A percentile compares a stretch with the other conserved stretches of the same genome.
Conservation (phyloP, 2,797 vertebrate genomes). For the Clarias pachynema region DNA sequence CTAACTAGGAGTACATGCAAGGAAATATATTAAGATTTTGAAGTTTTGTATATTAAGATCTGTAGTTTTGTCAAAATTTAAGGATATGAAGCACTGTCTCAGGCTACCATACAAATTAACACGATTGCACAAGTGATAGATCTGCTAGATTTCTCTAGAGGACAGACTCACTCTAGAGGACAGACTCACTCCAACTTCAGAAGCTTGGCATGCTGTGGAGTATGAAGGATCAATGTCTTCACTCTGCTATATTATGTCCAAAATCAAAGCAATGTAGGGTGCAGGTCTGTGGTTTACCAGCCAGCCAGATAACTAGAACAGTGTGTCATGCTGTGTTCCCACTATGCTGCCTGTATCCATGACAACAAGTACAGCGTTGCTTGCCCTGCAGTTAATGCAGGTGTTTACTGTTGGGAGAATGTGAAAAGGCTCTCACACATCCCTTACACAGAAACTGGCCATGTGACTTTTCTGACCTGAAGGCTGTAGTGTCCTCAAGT, state of each 20-base stretch:
- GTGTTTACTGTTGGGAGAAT: constrained; percentile 40
- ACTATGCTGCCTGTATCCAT: constrained; percentile 33
- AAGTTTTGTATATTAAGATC: too few species aligned
- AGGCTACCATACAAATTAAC: neutral
- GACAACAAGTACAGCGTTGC: constrained; percentile 36
- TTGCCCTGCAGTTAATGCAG: constrained; percentile 31
- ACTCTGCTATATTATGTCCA: constrained; percentile 10
- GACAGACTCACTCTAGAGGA: neutral
- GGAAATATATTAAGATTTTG: neutral
- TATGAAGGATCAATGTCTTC: neutral
- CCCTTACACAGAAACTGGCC: constrained; percentile 6
- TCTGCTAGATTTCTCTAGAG: neutral
- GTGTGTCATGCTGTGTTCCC: constrained; percentile 9
- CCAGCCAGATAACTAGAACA: constrained; percentile 42
- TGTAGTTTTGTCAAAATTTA: neutral
- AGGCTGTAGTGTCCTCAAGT: constrained; percentile 10
- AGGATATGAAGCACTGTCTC: neutral
- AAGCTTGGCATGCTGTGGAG: neutral
- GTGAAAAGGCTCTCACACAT: constrained; percentile 1
- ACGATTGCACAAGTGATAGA: neutral
- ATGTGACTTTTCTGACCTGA: constrained; percentile 4
- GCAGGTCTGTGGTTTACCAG: constrained; percentile 30
- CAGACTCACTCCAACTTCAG: neutral
- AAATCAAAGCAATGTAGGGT: constrained; percentile 30
- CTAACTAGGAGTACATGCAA: neutral